Evolutionary conservation across 2,888 invertebrate species (phyloP).

Genomic region (Barypeithes pellucidus): DNA sequence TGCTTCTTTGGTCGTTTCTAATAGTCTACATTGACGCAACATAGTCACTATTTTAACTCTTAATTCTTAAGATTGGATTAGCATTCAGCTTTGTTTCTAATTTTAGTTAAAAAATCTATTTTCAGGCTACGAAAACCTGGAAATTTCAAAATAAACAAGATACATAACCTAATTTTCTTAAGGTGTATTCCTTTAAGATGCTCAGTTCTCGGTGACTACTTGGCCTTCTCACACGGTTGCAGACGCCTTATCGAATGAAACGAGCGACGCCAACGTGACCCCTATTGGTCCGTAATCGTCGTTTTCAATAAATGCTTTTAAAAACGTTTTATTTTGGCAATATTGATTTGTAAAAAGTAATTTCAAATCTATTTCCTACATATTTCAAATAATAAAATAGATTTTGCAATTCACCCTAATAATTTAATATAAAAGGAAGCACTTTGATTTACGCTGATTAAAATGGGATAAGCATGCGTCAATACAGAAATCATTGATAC

Average conservation of each 20-base stretch:
- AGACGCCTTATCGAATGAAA: too few species aligned
- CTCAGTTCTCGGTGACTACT: neutral
- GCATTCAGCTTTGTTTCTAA: slow-evolving; percentile 1
- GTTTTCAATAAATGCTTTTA: too few species aligned
- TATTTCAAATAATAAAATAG: too few species aligned
- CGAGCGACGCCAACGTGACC: too few species aligned
- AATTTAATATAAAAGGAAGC: neutral
- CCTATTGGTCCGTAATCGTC: too few species aligned
- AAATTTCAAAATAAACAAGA: slow-evolving; percentile 14
- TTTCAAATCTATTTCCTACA: too few species aligned
- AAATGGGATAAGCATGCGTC: slow-evolving; percentile 33
- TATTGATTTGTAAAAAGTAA: too few species aligned
- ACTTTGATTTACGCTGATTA: neutral
- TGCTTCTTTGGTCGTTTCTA: slow-evolving; percentile 15
- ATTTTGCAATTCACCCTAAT: too few species aligned
- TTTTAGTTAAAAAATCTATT: slow-evolving; percentile 16
- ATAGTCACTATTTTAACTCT: neutral
- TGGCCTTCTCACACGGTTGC: too few species aligned
- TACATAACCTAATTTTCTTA: slow-evolving; percentile 12
- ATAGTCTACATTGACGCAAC: neutral
- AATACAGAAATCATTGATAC: slow-evolving; percentile 24
- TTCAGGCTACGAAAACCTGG: neutral
- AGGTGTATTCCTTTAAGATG: neutral
- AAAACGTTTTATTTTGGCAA: too few species aligned
- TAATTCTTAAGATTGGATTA: neutral